These are phyloP conservation scores for Orchestia grillus DNA, from an alignment of 1,140 invertebrate genomes.

Conservation along the genomic window DNA sequence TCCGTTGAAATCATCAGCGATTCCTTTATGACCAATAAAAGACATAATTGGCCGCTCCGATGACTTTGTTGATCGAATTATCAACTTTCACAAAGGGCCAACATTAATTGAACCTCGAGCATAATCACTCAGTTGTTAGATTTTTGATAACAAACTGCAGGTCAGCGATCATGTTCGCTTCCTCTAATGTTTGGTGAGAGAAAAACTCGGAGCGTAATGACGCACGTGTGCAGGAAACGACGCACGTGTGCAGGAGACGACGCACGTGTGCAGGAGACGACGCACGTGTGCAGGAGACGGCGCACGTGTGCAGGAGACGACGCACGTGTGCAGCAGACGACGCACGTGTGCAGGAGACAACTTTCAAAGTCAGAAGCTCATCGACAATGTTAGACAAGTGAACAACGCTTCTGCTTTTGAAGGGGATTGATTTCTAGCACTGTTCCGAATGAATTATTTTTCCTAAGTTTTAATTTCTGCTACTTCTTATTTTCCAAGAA, in stretches of 20 bases:
- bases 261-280: no score
- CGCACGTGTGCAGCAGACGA: no score
- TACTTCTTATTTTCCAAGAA: not conserved
- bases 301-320: no score
- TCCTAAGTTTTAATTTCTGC: not conserved
- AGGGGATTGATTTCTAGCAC: not conserved
- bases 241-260: no score
- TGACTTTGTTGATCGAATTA: conserved; percentile 26
- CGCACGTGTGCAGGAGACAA: no score
- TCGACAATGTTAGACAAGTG: not conserved
- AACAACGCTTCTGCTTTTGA: not conserved
- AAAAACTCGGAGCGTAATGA: not conserved
- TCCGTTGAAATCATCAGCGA: not conserved
- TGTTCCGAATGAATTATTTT: not conserved
- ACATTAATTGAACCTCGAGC: not conserved
- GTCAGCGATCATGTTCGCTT: not conserved
- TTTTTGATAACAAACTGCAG: not conserved
- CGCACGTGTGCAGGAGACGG: no score
- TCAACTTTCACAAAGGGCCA: not conserved
- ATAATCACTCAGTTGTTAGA: not conserved
- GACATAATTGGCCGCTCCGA: not conserved
- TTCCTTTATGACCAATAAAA: conserved; percentile 13
- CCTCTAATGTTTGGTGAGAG: not conserved
- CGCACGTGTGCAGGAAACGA: not conserved
- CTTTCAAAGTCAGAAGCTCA: not conserved